Evolutionary conservation across 2,888 invertebrate genomes (phyloP), one percentile per base, ranked within the genome.

Genomic region (Thera obeliscata): DNA sequence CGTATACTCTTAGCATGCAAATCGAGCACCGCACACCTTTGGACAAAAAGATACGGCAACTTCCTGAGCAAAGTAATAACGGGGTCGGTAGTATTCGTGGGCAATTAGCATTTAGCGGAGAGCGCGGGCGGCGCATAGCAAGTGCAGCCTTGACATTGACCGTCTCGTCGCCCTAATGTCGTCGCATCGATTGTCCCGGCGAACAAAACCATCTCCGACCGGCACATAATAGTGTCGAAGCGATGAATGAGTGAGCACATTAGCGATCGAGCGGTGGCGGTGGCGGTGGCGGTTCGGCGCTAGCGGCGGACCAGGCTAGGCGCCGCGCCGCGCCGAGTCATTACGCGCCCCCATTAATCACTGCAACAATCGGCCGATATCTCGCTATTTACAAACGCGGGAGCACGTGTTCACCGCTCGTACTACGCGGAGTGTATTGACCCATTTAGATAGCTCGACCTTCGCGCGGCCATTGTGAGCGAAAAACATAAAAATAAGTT

Each of bases 401-500:
- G 91, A 91, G 91, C 93, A 92, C 92, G 92, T 92, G 93, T 87
- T 90, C 89, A 78, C 84, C 84, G 91, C 89, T 88, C 93, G 93
- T 92, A 93, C 88, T 92, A 92, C 93, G 88, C 87, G 80, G 91
- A 91, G 93, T 92, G 93, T 93, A 93, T 93, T 93, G 93, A 93
- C 93, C 93, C 92, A 93, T 93, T 93, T 93, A 93, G 93, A 93
- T 93, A 93, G 91, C 90, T 91, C 93, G 93, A 93, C 93, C 93
- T 93, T 93, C 93, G 90, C 91, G 91, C 93, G 92, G 91, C 91
- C 92, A 93, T 93, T 93, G 93, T 93, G 90, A 93, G 93, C 93
- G 93, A 92, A 93, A 93, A 93, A 93, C 93, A 93, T 93, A 93
- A 93, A 93, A 93, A 93, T 93, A 93, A 93, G 93, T 93, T 93